Conservation (phyloP, 2,888 invertebrate genomes). For the Tuberolachnus salignus region DNA sequence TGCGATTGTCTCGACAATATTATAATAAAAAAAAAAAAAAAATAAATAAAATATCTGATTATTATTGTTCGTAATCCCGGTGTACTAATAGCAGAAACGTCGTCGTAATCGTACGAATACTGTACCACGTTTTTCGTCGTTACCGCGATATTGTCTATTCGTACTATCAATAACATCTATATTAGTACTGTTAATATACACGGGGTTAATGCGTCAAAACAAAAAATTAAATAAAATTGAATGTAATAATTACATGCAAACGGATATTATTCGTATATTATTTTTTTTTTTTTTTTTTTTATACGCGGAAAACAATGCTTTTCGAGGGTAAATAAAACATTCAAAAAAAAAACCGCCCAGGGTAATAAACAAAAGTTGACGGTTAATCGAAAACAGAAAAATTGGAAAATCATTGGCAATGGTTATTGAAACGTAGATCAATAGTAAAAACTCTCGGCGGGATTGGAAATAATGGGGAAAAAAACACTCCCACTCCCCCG, state of each 20-base stretch:
- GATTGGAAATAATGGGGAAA: background rate
- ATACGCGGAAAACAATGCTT: no score
- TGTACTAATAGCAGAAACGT: no score
- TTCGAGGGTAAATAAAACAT: conserved; percentile 21
- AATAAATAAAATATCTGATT: no score
- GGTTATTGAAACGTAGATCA: background rate
- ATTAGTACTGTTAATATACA: background rate
- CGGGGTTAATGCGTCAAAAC: background rate
- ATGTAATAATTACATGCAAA: no score
- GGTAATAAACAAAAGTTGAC: background rate
- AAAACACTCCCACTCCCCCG: no score
- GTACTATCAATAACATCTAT: conserved; percentile 23
- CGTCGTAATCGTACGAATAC: no score
- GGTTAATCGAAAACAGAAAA: background rate
- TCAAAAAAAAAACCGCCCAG: conserved; percentile 1
- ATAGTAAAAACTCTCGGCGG: background rate
- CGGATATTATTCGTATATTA: no score
- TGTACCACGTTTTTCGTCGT: conserved; percentile 9
- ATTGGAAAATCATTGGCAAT: background rate
- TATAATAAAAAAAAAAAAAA: no score
- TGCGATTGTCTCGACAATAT: no score
- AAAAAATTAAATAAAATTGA: no score
- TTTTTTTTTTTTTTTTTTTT: no score
- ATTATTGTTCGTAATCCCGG: no score
- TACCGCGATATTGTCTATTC: conserved; percentile 23